Conservation (phyloP, 2,113 vertebrate genomes). For the Onychostoma macrolepis region DNA sequence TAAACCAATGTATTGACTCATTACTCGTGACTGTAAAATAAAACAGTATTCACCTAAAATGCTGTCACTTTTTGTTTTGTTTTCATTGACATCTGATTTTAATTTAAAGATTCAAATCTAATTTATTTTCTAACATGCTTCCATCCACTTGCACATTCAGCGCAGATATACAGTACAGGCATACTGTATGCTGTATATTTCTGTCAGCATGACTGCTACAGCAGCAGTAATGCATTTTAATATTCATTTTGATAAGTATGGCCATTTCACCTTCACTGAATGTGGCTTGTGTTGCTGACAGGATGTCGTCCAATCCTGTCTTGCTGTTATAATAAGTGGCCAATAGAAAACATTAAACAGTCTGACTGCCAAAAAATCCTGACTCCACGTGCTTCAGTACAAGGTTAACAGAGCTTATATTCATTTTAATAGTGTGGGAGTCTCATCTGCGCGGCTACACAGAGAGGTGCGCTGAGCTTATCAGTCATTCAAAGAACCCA, state of each 20-base stretch:
- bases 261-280: neutral
- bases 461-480: neutral
- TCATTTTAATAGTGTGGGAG: slow-evolving; percentile 3
- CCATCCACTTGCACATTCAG: neutral
- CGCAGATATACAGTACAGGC: neutral
- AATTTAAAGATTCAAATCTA: neutral
- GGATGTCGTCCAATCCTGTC: neutral
- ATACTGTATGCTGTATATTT: neutral
- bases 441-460: neutral
- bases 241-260: neutral
- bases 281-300: neutral
- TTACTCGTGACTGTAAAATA: too few relatives aligned
- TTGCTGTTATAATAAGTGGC: neutral
- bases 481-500: slow-evolving; percentile 11
- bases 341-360: neutral
- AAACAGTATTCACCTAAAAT: neutral
- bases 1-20: too few relatives aligned
- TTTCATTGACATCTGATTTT: neutral
- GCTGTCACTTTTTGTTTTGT: neutral
- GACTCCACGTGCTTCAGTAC: neutral
- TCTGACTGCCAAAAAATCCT: neutral
- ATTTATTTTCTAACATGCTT: neutral
- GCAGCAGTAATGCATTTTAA: neutral
- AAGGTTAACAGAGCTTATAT: slow-evolving; percentile 19
- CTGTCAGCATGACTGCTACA: neutral